These are phyloP conservation scores for Microdon myrmicae DNA, from an alignment of 2,888 invertebrate genomes.

Conservation along the genomic window DNA sequence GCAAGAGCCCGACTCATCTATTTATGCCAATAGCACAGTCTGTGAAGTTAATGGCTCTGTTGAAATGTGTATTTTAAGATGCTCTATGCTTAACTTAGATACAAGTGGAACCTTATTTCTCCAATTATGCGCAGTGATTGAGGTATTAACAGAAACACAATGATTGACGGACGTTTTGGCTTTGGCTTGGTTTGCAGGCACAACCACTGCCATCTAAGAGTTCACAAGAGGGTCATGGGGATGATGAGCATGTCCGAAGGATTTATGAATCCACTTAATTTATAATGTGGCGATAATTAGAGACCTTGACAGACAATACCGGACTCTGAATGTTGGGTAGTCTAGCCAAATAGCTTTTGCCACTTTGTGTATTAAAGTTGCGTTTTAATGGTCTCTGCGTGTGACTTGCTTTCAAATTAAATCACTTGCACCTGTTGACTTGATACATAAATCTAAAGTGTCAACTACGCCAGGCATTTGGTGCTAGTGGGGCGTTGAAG, in stretches of 20 bases:
- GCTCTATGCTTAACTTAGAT: neutral
- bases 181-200: no score
- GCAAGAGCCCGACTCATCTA: no score
- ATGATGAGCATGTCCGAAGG: no score
- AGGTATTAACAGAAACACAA: slow-evolving; percentile 8
- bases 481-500: no score
- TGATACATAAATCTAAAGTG: slow-evolving; percentile 39
- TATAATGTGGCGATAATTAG: no score
- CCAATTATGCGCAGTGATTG: slow-evolving; percentile 4
- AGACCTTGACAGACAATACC: neutral
- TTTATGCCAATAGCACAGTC: slow-evolving; percentile 9
- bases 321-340: slow-evolving; percentile 10
- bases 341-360: neutral
- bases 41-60: slow-evolving; percentile 5
- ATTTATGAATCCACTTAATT: no score
- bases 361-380: slow-evolving; percentile 5
- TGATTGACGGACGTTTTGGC: slow-evolving; percentile 7
- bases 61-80: slow-evolving; percentile 9
- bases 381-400: slow-evolving; percentile 9
- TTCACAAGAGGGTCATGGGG: no score
- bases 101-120: no score
- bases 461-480: no score
- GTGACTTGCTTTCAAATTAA: no score
- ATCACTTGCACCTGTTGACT: slow-evolving; percentile 43
- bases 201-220: no score